These are phyloP conservation scores for Drosophila gunungcola DNA, from an alignment of 1,140 invertebrate genomes.

Conservation along the genomic window DNA sequence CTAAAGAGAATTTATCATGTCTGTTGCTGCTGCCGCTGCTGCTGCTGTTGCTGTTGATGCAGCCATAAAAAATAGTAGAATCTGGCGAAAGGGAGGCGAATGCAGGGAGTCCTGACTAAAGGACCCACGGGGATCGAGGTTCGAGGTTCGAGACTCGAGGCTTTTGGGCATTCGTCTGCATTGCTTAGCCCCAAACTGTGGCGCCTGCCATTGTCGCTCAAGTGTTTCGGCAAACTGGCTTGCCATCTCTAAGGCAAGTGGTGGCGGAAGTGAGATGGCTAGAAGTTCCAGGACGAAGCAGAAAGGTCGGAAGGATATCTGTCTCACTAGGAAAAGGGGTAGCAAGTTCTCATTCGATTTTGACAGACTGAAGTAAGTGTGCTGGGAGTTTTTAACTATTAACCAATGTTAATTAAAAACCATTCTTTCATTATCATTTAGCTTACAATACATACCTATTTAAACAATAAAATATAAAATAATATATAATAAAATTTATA, in stretches of 20 bases:
- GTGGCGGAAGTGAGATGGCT: background rate
- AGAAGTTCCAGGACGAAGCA: background rate
- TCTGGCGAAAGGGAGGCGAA: background rate
- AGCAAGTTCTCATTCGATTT: conserved; percentile 12
- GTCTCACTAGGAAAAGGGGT: conserved; percentile 3
- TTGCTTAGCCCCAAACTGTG: conserved; percentile 35
- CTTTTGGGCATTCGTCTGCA: conserved; percentile 53
- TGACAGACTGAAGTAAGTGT: conserved; percentile 1
- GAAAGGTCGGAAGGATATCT: conserved; percentile 10
- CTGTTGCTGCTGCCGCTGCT: conserved; percentile 61
- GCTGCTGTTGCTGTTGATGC: conserved; percentile 34
- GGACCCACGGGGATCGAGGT: conserved; percentile 25
- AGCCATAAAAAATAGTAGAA: conserved; percentile 31
- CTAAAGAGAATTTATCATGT: conserved; percentile 82
- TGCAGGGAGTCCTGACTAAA: background rate
- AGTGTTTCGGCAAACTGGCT: conserved; percentile 64
- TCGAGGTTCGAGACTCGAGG: conserved; percentile 32
- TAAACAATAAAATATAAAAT: no score
- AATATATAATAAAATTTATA: no score
- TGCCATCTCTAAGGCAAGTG: conserved; percentile 32
- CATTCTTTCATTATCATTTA: no score
- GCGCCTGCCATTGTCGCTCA: conserved; percentile 68
- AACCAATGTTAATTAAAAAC: no score
- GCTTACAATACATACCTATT: no score
- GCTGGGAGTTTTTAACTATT: background rate